phyloP scores from a whole-genome alignment of 2,888 invertebrate genomes.

The Drosophila aldrichi region DNA sequence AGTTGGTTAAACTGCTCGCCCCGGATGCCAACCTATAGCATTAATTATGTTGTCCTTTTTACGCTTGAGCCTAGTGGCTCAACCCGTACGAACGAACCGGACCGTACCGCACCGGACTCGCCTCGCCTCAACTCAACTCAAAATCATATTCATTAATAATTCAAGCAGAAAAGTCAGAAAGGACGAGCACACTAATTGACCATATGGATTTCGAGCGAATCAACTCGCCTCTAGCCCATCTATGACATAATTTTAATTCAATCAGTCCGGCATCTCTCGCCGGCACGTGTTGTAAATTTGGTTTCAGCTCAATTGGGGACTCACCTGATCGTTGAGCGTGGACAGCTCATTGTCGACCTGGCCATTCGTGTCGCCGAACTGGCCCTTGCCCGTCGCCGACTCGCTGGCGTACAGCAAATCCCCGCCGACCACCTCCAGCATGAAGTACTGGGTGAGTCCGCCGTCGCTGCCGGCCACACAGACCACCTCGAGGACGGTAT shows the following conservation, averaged over 20 bases:
- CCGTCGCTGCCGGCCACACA: conserved; percentile 93
- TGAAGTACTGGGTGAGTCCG: conserved; percentile 92
- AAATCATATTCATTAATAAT: conserved; percentile 73
- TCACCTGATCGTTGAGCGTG: conserved; percentile 89
- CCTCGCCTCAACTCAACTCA: conserved; percentile 13
- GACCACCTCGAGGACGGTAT: conserved; percentile 88
- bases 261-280: conserved; percentile 33
- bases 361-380: conserved; percentile 82
- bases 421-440: conserved; percentile 90
- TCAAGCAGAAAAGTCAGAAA: conserved; percentile 76
- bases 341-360: conserved; percentile 87
- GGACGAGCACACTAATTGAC: conserved; percentile 75
- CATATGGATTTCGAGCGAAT: conserved; percentile 61
- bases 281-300: conserved; percentile 23
- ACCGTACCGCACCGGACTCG: too few species aligned
- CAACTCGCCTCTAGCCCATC: conserved; percentile 12
- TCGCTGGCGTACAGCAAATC: conserved; percentile 86
- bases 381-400: conserved; percentile 61
- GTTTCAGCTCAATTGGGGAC: conserved; percentile 35
- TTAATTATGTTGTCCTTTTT: conserved; percentile 80
- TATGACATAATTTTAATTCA: conserved; percentile 57
- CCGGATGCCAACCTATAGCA: conserved; percentile 54
- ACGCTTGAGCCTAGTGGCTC: conserved; percentile 53
- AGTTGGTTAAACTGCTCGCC: conserved; percentile 50
- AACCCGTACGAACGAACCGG: not conserved